Base-by-base conservation (phyloP, 2,113 vertebrate genomes). In the Istiophorus platypterus region DNA sequence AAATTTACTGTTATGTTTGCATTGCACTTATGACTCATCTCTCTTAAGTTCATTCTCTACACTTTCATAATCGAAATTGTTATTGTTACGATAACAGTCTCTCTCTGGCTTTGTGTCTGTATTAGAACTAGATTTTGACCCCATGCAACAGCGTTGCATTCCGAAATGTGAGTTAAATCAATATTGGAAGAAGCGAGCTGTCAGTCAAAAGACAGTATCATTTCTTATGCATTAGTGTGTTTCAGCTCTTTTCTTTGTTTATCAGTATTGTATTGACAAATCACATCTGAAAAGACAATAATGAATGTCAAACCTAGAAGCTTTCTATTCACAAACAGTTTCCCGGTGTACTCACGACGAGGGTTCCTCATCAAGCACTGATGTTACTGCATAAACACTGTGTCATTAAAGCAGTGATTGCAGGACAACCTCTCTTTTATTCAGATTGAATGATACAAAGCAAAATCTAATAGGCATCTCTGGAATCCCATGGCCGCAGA, bases 251-350 rank as follows among this genome's bases (percentile, higher is more conserved):
- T 78, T 86, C 86, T 84, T 65, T 76, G 85, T 84, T 85, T 91
- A 93, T 92, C 88, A 83, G 84, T 81, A 29, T 88, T 85, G 88
- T 82, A 89, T 90, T 88, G 91, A 88, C 85, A 92, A 90, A 91
- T 81, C 63, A 22, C 64, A 88, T 88, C 24, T 90, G 87, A 91
- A 88, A 85, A 88, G 65, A 85, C 85, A 68, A 81, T 67, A 39
- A 63, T 81, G 82, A 88, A 92, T 78, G 87, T 85, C 85, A 89
- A 88, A 81, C 89, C 88, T 71, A 78, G 68, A 69, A 24, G 70
- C 72, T 86, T 78, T 66, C 75, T 82, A 37, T 74, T 77, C 80
- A 31, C 61, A 72, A 52, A 76, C 54, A 0, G 47, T 45, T 63
- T 62, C 41, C 58, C 18, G 37, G 29, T 27, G 62, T 51, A 34